phyloP scores from a whole-genome alignment of 2,113 vertebrate genomes.

The Neogobius melanostomus region DNA sequence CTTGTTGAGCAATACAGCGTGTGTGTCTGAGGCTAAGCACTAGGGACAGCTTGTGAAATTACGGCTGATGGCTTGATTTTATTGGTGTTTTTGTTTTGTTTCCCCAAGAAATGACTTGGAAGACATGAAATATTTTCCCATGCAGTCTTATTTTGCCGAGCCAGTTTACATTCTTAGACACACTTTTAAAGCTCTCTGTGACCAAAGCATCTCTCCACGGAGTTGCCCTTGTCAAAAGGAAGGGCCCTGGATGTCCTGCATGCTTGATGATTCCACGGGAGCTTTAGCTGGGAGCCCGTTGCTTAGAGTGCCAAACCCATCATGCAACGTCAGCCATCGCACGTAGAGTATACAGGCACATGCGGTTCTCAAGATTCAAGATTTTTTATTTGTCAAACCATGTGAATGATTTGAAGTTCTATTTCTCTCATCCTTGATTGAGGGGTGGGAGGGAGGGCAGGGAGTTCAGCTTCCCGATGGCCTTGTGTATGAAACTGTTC shows the following conservation, averaged over 20 bases:
- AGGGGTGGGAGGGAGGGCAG: too few relatives aligned
- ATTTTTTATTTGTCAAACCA: too few relatives aligned
- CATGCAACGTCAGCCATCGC: constrained; percentile 41
- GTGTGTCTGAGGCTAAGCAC: constrained; percentile 18
- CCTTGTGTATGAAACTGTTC: too few relatives aligned
- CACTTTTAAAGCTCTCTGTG: constrained; percentile 42
- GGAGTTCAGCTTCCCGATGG: too few relatives aligned
- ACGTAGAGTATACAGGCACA: constrained; percentile 41
- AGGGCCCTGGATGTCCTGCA: constrained; percentile 29
- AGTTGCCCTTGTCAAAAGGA: constrained; percentile 41
- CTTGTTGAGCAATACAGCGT: constrained; percentile 13
- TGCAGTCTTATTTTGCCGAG: neutral
- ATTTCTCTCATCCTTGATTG: too few relatives aligned
- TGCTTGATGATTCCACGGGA: constrained; percentile 52
- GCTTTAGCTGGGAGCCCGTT: constrained; percentile 23
- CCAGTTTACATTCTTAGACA: constrained; percentile 24
- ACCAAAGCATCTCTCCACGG: constrained; percentile 38
- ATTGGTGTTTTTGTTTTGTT: neutral
- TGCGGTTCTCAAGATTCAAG: neutral
- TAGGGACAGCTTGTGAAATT: constrained; percentile 33
- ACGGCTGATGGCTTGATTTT: constrained; percentile 15
- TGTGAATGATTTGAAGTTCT: too few relatives aligned
- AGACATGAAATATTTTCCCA: constrained; percentile 26
- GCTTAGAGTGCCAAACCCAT: constrained; percentile 45
- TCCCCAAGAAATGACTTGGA: constrained; percentile 29